Conservation (phyloP, 2,888 invertebrate genomes). For the Xanthorhoe spadicearia region DNA sequence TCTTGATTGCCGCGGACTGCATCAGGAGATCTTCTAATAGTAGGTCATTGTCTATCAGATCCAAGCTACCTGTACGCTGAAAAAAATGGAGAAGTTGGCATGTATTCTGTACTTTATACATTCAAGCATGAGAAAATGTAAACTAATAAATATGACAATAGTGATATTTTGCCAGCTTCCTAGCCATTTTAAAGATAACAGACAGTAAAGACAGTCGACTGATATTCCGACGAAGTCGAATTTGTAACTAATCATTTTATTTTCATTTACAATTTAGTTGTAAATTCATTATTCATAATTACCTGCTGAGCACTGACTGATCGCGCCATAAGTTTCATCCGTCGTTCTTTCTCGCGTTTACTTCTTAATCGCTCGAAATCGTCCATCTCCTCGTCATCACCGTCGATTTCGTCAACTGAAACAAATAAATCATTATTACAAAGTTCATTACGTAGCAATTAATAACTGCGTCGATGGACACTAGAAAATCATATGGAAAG, state of each 20-base stretch:
- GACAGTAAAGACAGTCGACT: too few species aligned
- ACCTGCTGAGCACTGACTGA: constrained; percentile 85
- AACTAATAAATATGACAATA: too few species aligned
- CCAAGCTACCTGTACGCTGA: constrained; percentile 72
- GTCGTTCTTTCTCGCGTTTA: constrained; percentile 88
- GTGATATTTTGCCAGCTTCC: too few species aligned
- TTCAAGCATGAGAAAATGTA: too few species aligned
- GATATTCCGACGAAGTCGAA: too few species aligned
- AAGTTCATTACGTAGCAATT: too few species aligned
- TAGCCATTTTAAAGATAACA: too few species aligned
- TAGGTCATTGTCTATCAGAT: constrained; percentile 74
- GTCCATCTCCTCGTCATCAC: constrained; percentile 76
- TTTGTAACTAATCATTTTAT: too few species aligned
- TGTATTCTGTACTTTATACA: not conserved
- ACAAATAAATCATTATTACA: constrained; percentile 22
- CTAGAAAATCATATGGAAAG: too few species aligned
- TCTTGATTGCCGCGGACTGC: constrained; percentile 67
- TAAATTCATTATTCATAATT: too few species aligned
- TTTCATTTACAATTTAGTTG: too few species aligned
- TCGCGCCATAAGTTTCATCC: constrained; percentile 85
- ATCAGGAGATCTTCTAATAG: constrained; percentile 72
- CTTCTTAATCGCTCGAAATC: constrained; percentile 89
- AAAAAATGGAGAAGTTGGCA: constrained; percentile 40
- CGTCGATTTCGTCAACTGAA: constrained; percentile 77
- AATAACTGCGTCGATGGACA: too few species aligned